Percentiles rank a stretch among this genome's conserved stretches.
phyloP scores from a whole-genome alignment of 2,113 vertebrate genomes.

The Cygnus atratus region DNA sequence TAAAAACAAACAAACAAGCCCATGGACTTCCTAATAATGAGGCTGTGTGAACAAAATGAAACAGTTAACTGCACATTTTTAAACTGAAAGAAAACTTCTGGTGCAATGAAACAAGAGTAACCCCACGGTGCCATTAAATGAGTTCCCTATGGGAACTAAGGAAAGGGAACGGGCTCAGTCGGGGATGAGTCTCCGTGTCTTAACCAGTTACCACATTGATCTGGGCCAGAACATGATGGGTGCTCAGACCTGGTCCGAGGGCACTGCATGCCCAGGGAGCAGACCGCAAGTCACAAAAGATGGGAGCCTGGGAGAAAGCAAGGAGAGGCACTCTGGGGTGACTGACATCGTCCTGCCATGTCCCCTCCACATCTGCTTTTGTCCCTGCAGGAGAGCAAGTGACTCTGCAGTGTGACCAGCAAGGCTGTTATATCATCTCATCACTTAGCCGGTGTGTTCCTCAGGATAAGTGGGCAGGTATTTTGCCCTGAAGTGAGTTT shows the following conservation, averaged over 20 bases:
- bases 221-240: not conserved
- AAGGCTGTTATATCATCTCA: not conserved
- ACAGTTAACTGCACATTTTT: not conserved
- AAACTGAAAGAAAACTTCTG: not conserved
- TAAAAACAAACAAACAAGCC: not conserved
- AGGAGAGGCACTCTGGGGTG: not conserved
- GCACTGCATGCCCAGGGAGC: not conserved
- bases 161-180: not conserved
- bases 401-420: not conserved
- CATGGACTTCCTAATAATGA: not conserved
- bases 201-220: rapidly evolving
- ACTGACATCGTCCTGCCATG: too few relatives aligned
- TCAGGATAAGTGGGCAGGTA: not conserved
- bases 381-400: too few relatives aligned
- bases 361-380: too few relatives aligned
- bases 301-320: not conserved
- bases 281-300: rapidly evolving
- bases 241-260: not conserved
- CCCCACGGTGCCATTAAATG: rapidly evolving
- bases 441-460: not conserved
- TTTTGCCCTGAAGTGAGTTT: not conserved
- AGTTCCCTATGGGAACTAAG: not conserved
- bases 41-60: not conserved
- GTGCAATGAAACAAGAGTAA: not conserved
- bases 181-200: not conserved